Evolutionary conservation across 2,888 invertebrate genomes (phyloP).

Genomic region (Tridacna gigas): DNA sequence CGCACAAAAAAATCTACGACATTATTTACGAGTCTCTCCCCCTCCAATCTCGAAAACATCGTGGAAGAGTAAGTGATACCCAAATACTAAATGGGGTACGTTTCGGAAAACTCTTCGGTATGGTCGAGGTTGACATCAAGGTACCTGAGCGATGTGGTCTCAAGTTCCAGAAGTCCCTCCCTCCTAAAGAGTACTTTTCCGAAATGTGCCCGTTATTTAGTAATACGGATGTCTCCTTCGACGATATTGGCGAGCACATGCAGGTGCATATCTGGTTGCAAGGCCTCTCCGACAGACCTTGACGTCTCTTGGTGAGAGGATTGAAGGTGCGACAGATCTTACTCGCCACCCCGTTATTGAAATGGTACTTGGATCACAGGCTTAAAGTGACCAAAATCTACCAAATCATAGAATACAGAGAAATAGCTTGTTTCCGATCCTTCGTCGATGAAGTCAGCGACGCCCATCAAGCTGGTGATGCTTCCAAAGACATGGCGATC

Average conservation of each 20-base stretch:
- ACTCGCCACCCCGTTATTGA: background rate
- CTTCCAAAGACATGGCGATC: background rate
- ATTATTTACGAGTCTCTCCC: slow-evolving; percentile 28
- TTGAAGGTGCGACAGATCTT: slow-evolving; percentile 9
- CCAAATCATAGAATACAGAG: slow-evolving; percentile 1
- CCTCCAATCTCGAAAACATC: slow-evolving; percentile 17
- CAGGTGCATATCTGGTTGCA: slow-evolving; percentile 29
- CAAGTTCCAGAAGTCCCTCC: slow-evolving; percentile 22
- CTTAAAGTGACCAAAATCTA: slow-evolving; percentile 2
- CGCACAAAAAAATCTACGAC: slow-evolving; percentile 33
- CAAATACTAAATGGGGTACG: slow-evolving; percentile 37
- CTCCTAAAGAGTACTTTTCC: slow-evolving; percentile 31
- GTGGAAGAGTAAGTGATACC: slow-evolving; percentile 26
- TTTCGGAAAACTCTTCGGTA: slow-evolving; percentile 28
- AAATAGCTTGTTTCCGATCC: background rate
- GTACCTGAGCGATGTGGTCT: slow-evolving; percentile 41
- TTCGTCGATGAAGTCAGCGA: slow-evolving; percentile 9
- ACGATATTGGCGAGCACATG: slow-evolving; percentile 41
- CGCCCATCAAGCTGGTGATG: background rate
- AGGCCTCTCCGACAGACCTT: background rate
- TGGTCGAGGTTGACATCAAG: slow-evolving; percentile 44
- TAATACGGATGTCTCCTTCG: slow-evolving; percentile 37
- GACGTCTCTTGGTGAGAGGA: background rate
- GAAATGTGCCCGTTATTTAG: slow-evolving; percentile 52
- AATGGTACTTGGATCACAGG: slow-evolving; percentile 7